Base-by-base conservation (phyloP, 2,888 invertebrate species). In the Polyommatus iphigenia region DNA sequence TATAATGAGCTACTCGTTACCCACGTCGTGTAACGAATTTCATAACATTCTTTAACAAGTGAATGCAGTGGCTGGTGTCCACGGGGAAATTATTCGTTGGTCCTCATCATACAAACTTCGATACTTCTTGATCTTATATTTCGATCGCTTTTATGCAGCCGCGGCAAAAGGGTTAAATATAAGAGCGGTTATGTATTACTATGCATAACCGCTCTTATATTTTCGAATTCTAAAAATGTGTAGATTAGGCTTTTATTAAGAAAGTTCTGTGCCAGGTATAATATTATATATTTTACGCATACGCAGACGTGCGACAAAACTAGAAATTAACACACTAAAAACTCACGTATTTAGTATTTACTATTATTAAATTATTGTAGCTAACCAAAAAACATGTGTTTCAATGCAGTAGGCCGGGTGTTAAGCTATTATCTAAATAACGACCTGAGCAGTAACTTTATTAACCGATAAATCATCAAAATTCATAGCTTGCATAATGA, bases 81-180 rank as follows among this genome's bases (percentile, higher is more conserved):
- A 78, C 77, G 15, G 80, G 80, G 79, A 80, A 80, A 80, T 79
- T 79, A 80, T 77, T 79, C 72, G 72, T 78, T 79, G 76, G 77
- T 77, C 62, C 71, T 62, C 78, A 71, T 77, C 73, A 57, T 73
- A 62, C 73, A 24, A 57, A 15, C 36, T n/a, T 36, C 41, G 41
- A 57, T 77, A 72, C 32, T 72, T 59, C 73, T 73, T 46, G 41
- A 50, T 59, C 32, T 77, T 72, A 36, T 36, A 36, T 10, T 77
- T 67, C 36, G 10, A 20, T 57, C 36, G n/a, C n/a, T 32, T 57
- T 13, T 46, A 57, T 13, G 54, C 32, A 8, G n/a, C 32, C 32
- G 36, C 41, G 59, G 62, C 71, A 77, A 32, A 54, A 76, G 15
- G 54, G 8, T 59, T 8, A n/a, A n/a, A n/a, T n/a, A n/a, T n/a